Evolutionary conservation across 1,140 invertebrate species (phyloP).

Genomic region (Brachionus koreanus): DNA sequence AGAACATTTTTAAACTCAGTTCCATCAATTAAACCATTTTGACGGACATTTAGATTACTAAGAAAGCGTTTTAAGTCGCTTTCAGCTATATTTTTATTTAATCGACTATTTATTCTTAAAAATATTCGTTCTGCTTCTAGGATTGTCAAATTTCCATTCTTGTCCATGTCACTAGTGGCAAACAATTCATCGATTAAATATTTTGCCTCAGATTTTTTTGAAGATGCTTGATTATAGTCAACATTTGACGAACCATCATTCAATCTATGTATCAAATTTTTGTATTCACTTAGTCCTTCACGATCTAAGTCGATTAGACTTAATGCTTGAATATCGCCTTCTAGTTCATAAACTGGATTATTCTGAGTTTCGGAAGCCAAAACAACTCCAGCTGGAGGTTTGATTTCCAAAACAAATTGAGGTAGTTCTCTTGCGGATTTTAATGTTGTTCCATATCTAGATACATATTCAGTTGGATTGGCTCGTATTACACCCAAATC

Average conservation of each 20-base stretch:
- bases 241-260: neutral
- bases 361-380: neutral
- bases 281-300: conserved; percentile 40
- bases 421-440: conserved; percentile 37
- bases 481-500: conserved; percentile 42
- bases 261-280: neutral
- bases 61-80: conserved; percentile 18
- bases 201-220: neutral
- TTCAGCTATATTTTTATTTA: neutral
- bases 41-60: neutral
- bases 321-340: conserved; percentile 43
- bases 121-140: conserved; percentile 31
- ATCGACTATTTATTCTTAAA: conserved; percentile 30
- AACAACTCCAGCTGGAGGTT: conserved; percentile 40
- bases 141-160: conserved; percentile 8
- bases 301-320: conserved; percentile 32
- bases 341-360: neutral
- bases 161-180: neutral
- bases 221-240: neutral
- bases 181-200: conserved; percentile 31
- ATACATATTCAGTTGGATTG: conserved; percentile 39
- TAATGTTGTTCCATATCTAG: conserved; percentile 34
- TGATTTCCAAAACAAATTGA: conserved; percentile 36
- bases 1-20: conserved; percentile 16
- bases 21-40: conserved; percentile 21